phyloP scores from a whole-genome alignment of 2,113 vertebrate genomes.

The Carassius gibelio region DNA sequence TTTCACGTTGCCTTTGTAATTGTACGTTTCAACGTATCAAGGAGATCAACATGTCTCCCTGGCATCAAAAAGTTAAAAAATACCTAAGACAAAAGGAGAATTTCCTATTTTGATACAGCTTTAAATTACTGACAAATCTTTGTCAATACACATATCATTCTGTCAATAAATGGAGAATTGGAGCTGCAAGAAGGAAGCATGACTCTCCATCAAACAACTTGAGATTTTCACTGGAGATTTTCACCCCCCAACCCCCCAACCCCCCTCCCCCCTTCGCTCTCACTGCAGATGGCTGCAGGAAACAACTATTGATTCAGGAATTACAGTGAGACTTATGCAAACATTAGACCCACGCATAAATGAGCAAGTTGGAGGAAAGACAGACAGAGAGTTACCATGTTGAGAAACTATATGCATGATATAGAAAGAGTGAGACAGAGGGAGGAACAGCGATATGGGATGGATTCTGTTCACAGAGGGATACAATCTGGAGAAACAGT shows the following conservation, averaged over 20 bases:
- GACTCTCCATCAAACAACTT: slow-evolving; percentile 15
- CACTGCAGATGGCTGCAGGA: slow-evolving; percentile 46
- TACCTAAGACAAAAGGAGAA: neutral
- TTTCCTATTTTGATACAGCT: neutral
- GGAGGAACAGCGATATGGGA: neutral
- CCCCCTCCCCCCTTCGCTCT: too few relatives aligned
- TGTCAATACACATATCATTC: slow-evolving; percentile 65
- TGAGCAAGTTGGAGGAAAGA: slow-evolving; percentile 37
- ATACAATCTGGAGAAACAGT: slow-evolving; percentile 49
- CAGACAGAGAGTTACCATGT: slow-evolving; percentile 37
- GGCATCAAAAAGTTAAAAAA: neutral
- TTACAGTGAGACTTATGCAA: slow-evolving; percentile 37
- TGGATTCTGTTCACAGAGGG: slow-evolving; percentile 38
- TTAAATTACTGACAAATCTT: slow-evolving; percentile 59
- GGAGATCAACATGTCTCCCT: neutral
- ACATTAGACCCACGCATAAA: slow-evolving; percentile 35
- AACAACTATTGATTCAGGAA: slow-evolving; percentile 42
- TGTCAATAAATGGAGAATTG: slow-evolving; percentile 59
- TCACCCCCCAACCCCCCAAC: slow-evolving; percentile 15
- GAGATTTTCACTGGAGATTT: slow-evolving; percentile 33
- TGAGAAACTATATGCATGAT: slow-evolving; percentile 6
- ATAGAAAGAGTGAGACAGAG: neutral
- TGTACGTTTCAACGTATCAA: neutral
- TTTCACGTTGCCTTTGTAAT: too few relatives aligned
- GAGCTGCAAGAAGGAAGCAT: slow-evolving; percentile 58